Evolutionary conservation across 2,888 invertebrate genomes (phyloP).

Genomic region (Dione vanillae): DNA sequence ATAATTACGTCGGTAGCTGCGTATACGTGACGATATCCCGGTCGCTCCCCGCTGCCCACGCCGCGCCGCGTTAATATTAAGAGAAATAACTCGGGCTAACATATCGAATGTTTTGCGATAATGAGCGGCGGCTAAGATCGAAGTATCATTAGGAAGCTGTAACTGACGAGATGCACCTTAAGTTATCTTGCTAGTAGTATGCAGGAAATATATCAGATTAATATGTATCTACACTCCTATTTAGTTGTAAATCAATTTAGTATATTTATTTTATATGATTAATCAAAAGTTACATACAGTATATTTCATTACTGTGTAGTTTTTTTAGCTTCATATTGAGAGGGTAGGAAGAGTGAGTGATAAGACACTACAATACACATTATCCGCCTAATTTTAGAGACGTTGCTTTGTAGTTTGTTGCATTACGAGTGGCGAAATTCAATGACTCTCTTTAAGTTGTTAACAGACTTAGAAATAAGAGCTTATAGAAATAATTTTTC

Average conservation of each 20-base stretch:
- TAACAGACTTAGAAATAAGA: too few species aligned
- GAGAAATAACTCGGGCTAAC: conserved; percentile 78
- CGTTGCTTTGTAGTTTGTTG: too few species aligned
- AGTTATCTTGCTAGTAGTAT: conserved; percentile 73
- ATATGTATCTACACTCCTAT: conserved; percentile 17
- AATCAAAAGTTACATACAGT: background rate
- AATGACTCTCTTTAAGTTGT: too few species aligned
- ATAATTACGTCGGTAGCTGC: conserved; percentile 78
- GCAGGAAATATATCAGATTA: conserved; percentile 71
- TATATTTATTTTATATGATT: background rate
- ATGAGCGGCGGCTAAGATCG: conserved; percentile 79
- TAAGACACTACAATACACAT: too few species aligned
- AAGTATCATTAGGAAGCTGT: conserved; percentile 84
- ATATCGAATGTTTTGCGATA: conserved; percentile 82
- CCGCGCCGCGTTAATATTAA: conserved; percentile 73
- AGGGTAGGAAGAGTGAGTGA: too few species aligned
- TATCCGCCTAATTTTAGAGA: too few species aligned
- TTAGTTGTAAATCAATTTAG: conserved; percentile 5
- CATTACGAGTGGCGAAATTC: too few species aligned
- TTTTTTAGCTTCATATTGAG: background rate
- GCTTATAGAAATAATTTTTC: too few species aligned
- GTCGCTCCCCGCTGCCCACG: conserved; percentile 65
- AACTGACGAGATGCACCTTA: conserved; percentile 75
- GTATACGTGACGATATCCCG: conserved; percentile 83
- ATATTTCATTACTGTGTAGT: background rate